Evolutionary conservation across 1,140 invertebrate species (phyloP).

Genomic region (Musca domestica): DNA sequence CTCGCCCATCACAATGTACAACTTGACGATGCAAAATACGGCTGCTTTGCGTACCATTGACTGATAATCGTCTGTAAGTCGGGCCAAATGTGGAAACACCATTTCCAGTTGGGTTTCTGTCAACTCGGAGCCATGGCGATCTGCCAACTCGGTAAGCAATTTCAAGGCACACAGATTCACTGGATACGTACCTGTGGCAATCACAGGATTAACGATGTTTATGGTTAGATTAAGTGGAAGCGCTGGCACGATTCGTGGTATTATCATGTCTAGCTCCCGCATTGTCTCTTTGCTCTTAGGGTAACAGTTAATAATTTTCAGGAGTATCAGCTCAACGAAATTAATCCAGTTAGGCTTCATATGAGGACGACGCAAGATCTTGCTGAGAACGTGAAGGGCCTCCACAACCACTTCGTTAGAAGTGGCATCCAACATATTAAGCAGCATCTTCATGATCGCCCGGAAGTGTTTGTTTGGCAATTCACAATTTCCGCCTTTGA

Average conservation of each 20-base stretch:
- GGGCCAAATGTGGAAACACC: slow-evolving; percentile 85
- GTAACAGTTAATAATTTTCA: slow-evolving; percentile 84
- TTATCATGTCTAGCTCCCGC: slow-evolving; percentile 58
- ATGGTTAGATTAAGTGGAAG: slow-evolving; percentile 70
- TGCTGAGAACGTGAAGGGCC: slow-evolving; percentile 74
- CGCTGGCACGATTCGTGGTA: slow-evolving; percentile 70
- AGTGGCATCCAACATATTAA: slow-evolving; percentile 69
- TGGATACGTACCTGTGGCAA: slow-evolving; percentile 80
- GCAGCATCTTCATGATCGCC: slow-evolving; percentile 69
- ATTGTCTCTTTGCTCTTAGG: slow-evolving; percentile 70
- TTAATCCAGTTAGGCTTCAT: slow-evolving; percentile 75
- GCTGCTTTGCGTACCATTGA: slow-evolving; percentile 89
- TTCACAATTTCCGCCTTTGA: slow-evolving; percentile 55
- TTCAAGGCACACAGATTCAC: slow-evolving; percentile 89
- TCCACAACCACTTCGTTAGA: slow-evolving; percentile 69
- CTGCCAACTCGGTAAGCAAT: slow-evolving; percentile 83
- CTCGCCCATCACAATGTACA: slow-evolving; percentile 83
- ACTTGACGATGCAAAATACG: slow-evolving; percentile 92
- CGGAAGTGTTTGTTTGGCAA: slow-evolving; percentile 62
- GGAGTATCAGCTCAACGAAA: slow-evolving; percentile 83
- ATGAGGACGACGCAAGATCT: slow-evolving; percentile 74
- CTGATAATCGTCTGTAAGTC: slow-evolving; percentile 84
- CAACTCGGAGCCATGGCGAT: slow-evolving; percentile 66
- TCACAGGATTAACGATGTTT: slow-evolving; percentile 68
- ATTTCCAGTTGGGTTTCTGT: slow-evolving; percentile 72